Conservation (phyloP, 2,888 invertebrate genomes). For the Lasioglossum pauxillum region DNA sequence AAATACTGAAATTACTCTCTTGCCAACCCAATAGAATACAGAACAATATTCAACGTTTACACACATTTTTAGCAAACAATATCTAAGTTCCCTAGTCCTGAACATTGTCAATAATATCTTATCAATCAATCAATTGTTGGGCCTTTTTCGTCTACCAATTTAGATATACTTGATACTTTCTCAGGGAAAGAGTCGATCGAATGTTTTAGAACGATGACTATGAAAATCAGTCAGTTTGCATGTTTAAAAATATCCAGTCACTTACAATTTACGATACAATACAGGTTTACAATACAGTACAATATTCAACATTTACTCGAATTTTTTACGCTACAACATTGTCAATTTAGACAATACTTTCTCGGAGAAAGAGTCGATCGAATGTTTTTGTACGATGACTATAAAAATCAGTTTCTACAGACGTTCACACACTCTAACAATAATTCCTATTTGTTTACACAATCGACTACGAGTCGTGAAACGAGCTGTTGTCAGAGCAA, state of each 20-base stretch:
- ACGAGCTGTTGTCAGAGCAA: not conserved
- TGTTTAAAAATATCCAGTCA: too few species aligned
- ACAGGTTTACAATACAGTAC: too few species aligned
- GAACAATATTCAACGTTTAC: not conserved
- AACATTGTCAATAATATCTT: not conserved
- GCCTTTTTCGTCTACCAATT: not conserved
- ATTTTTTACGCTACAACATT: too few species aligned
- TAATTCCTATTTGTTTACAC: not conserved
- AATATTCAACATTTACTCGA: too few species aligned
- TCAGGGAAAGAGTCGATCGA: too few species aligned
- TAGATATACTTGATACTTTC: too few species aligned
- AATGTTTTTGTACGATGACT: not conserved
- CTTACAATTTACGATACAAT: too few species aligned
- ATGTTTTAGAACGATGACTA: too few species aligned
- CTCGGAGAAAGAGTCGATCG: not conserved
- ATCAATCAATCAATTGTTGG: not conserved
- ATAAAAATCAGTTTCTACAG: not conserved
- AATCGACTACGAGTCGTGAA: not conserved
- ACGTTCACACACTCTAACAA: not conserved
- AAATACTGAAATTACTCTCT: too few species aligned
- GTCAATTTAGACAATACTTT: not conserved
- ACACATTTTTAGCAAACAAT: not conserved
- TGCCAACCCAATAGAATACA: not conserved
- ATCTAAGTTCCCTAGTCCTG: not conserved
- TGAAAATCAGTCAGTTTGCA: too few species aligned